phyloP scores from a whole-genome alignment of 2,888 invertebrate species.

The Leptopilina syphax region DNA sequence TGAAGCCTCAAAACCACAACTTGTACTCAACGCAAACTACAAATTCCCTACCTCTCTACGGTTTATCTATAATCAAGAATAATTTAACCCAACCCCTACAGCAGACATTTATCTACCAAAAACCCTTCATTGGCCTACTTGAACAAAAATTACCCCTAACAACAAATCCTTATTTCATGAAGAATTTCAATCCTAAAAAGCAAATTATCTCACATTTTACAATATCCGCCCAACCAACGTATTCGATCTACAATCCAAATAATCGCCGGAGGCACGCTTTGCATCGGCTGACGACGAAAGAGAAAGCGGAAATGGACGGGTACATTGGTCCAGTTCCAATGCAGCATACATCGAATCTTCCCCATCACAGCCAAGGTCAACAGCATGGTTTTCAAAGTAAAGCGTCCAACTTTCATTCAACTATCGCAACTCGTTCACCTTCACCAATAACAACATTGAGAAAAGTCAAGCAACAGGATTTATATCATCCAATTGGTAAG shows the following conservation, averaged over 20 bases:
- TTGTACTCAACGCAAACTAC: slow-evolving; percentile 50
- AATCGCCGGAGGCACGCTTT: slow-evolving; percentile 57
- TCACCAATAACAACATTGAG: slow-evolving; percentile 57
- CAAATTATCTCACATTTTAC: slow-evolving; percentile 31
- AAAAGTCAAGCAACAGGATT: slow-evolving; percentile 77
- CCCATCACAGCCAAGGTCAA: slow-evolving; percentile 52
- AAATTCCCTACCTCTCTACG: slow-evolving; percentile 50
- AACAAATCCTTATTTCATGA: slow-evolving; percentile 29
- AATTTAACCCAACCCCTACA: slow-evolving; percentile 52
- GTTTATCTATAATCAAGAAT: slow-evolving; percentile 49
- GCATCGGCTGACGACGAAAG: slow-evolving; percentile 49
- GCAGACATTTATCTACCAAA: slow-evolving; percentile 60
- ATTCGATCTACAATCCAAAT: slow-evolving; percentile 48
- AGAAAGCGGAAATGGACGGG: slow-evolving; percentile 56
- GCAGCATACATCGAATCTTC: slow-evolving; percentile 65
- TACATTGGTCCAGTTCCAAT: slow-evolving; percentile 80
- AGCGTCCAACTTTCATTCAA: slow-evolving; percentile 47
- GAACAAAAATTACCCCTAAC: slow-evolving; percentile 43
- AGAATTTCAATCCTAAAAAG: slow-evolving; percentile 42
- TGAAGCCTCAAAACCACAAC: slow-evolving; percentile 60
- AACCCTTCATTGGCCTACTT: slow-evolving; percentile 55
- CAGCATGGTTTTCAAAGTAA: slow-evolving; percentile 56
- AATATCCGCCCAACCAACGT: slow-evolving; percentile 37
- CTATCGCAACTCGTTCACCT: slow-evolving; percentile 51
- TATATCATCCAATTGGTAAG: slow-evolving; percentile 77